A percentile compares a stretch with the other conserved stretches of the same genome.
These are phyloP conservation scores for Oryzias javanicus DNA, from an alignment of 2,113 vertebrate genomes.

Conservation along the genomic window DNA sequence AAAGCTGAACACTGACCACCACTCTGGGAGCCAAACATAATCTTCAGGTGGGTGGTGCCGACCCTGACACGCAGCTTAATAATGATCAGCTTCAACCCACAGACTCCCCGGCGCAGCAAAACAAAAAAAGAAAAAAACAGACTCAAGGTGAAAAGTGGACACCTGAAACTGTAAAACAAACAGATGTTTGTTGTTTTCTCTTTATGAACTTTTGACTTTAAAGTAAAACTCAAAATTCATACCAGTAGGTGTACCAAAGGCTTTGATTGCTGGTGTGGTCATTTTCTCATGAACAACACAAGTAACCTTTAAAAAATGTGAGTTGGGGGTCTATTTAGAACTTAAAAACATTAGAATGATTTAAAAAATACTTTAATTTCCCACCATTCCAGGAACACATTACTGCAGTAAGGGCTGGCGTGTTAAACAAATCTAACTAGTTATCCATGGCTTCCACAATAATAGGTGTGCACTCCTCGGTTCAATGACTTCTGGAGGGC, in stretches of 20 bases:
- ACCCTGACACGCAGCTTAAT: conserved; percentile 37
- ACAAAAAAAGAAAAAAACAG: conserved; percentile 14
- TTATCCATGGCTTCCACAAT: conserved; percentile 24
- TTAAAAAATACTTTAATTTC: too few species aligned
- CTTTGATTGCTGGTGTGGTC: too few species aligned
- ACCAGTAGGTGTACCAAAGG: too few species aligned
- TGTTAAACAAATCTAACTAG: conserved; percentile 28
- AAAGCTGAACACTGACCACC: conserved; percentile 38
- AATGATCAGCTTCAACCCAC: conserved; percentile 18
- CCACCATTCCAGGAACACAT: too few species aligned
- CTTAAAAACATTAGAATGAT: too few species aligned
- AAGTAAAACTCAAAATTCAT: background rate
- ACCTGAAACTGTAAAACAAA: conserved; percentile 23
- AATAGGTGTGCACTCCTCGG: conserved; percentile 35
- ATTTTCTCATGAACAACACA: too few species aligned
- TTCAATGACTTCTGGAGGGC: conserved; percentile 37
- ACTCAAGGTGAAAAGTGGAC: conserved; percentile 30
- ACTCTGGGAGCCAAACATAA: conserved; percentile 32
- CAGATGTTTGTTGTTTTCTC: background rate
- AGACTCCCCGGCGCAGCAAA: background rate
- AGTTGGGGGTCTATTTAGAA: too few species aligned
- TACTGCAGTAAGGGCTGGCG: conserved; percentile 9
- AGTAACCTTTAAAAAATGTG: too few species aligned
- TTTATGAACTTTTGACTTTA: background rate
- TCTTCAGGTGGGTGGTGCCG: conserved; percentile 43